Base-by-base conservation (phyloP, 2,888 invertebrate genomes). In the Ypsolopha sequella region DNA sequence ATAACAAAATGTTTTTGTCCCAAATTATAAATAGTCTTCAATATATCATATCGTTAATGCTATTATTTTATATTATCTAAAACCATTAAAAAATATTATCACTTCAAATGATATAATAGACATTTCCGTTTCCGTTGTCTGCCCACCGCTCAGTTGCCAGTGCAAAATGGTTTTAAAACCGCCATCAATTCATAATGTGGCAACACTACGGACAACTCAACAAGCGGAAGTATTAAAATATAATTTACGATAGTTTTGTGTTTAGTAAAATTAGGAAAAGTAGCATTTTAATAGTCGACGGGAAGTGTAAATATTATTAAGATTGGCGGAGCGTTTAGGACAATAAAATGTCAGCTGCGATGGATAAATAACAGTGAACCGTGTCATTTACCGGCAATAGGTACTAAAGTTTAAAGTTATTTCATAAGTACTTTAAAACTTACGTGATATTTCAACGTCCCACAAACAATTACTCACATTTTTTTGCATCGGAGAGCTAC, bases 191-290 rank as follows among this genome's bases (percentile, higher is more conserved):
- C 78, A 80, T 80, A 76, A 80, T 76, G 76, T 73, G 72, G 75
- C 71, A 76, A 77, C 78, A 78, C 73, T 64, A 75, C 70, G 73
- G 69, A 69, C 76, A 68, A 71, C 66, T 65, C 65, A 64, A 67
- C 66, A 74, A 73, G 80, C 79, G 85, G 85, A 82, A 81, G 82
- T 80, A 85, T 82, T 81, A 86, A 81, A 76, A 65, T 67, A 72
- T 80, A 74, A 84, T 85, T 82, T 85, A 86, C 66, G 69, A 72
- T 64, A 70, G 74, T 76, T 78, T 74, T 72, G 73, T 77, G 73
- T 79, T 82, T 79, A 78, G 75, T 74, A 66, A 80, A 80, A 82
- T 85, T 73, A 77, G 73, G 77, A 69, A 76, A 77, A 76, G 74
- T 73, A 66, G 66, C 66, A 70, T 65, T 68, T 65, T 76, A 75